Evolutionary conservation across 2,888 invertebrate genomes (phyloP).

Genomic region (Caradrina kadenii): DNA sequence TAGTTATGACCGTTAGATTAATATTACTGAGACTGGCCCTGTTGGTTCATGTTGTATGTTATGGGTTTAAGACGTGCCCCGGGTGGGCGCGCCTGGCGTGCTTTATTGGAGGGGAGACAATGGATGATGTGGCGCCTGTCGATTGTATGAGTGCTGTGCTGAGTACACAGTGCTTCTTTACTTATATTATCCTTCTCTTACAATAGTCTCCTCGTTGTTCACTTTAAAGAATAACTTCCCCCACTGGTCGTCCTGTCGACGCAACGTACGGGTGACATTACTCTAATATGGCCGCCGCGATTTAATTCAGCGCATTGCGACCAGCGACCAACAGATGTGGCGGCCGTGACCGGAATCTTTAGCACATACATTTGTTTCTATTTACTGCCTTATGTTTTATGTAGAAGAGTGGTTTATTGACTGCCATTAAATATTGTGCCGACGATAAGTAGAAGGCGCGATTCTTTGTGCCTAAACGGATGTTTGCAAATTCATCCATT

Average conservation of each 20-base stretch:
- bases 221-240: background rate
- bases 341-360: slow-evolving; percentile 32
- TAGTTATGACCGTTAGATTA: slow-evolving; percentile 49
- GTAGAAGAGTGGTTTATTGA: background rate
- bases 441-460: background rate
- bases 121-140: background rate
- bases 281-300: slow-evolving; percentile 16
- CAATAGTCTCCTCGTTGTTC: background rate
- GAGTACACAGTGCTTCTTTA: no score
- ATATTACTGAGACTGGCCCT: slow-evolving; percentile 32
- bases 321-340: slow-evolving; percentile 36
- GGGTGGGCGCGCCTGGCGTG: background rate
- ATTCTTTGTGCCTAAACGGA: background rate
- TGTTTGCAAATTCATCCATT: no score
- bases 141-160: no score
- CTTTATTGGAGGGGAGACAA: slow-evolving; percentile 4
- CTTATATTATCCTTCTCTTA: no score
- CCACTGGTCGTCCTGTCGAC: background rate
- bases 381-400: slow-evolving; percentile 28
- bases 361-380: slow-evolving; percentile 38
- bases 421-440: background rate
- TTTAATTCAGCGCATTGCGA: slow-evolving; percentile 43
- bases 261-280: slow-evolving; percentile 3
- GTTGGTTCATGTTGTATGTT: slow-evolving; percentile 21
- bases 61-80: slow-evolving; percentile 34